A percentile compares a stretch with the other conserved stretches of the same genome.
Conservation (phyloP, 2,888 invertebrate species). For the Trichogramma dendrolimi region DNA sequence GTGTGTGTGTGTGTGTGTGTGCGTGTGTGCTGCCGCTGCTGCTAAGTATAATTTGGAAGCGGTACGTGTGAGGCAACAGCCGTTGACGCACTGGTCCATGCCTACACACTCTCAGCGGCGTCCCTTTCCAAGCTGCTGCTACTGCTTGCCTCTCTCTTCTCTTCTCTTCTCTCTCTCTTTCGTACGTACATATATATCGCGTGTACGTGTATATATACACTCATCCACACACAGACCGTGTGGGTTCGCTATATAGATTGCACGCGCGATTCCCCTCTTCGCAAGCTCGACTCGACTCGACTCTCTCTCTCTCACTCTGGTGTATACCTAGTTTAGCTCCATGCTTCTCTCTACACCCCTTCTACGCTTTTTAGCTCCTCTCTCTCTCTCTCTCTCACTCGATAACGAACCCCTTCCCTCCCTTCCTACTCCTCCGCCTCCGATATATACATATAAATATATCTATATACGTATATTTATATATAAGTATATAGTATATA, state of each 20-base stretch:
- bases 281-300: too few relatives aligned
- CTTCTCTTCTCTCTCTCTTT: neutral
- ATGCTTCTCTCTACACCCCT: constrained; percentile 33
- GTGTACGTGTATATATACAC: constrained; percentile 5
- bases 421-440: too few relatives aligned
- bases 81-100: constrained; percentile 54
- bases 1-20: constrained; percentile 23
- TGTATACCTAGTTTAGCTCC: constrained; percentile 3
- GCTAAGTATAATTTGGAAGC: constrained; percentile 50
- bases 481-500: too few relatives aligned
- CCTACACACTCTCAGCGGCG: constrained; percentile 48
- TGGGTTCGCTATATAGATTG: neutral
- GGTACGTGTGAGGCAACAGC: constrained; percentile 53
- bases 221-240: constrained; percentile 28
- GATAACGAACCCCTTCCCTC: constrained; percentile 10
- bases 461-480: neutral
- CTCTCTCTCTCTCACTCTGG: constrained; percentile 33
- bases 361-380: constrained; percentile 36
- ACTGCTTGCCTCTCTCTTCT: constrained; percentile 17
- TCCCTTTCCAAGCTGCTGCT: constrained; percentile 32
- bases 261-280: too few relatives aligned
- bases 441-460: too few relatives aligned
- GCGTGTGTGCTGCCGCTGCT: constrained; percentile 29
- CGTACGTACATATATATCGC: too few relatives aligned
- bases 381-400: constrained; percentile 33